phyloP scores from a whole-genome alignment of 23 tunicate species.

The Styela clava region DNA sequence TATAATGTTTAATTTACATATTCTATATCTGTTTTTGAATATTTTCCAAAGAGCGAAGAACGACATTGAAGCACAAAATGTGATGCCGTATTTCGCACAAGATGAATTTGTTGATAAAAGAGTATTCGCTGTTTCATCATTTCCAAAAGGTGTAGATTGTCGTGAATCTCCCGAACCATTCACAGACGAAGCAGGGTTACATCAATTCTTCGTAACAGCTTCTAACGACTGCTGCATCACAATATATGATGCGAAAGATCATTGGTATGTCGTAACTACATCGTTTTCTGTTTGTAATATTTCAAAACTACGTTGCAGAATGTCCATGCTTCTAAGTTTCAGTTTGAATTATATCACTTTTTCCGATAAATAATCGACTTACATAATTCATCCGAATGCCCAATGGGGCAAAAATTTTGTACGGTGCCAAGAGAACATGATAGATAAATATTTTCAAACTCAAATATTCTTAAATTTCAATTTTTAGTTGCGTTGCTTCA shows the following conservation, averaged over 20 bases:
- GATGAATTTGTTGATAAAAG: constrained; percentile 27
- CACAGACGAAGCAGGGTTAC: neutral
- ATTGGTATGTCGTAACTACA: constrained; percentile 40
- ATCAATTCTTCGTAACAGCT: constrained; percentile 32
- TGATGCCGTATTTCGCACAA: constrained; percentile 15
- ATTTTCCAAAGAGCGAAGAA: neutral
- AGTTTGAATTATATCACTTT: no score
- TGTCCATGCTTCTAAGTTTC: no score
- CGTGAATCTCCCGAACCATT: neutral
- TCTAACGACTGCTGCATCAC: constrained; percentile 52
- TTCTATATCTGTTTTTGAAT: no score
- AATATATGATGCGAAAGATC: constrained; percentile 34
- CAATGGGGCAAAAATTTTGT: no score
- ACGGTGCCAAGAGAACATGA: no score
- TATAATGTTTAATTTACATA: no score
- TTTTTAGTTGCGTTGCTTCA: constrained; percentile 39
- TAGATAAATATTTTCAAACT: no score
- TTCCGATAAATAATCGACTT: no score
- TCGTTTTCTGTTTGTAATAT: no score
- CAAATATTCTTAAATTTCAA: neutral
- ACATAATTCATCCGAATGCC: no score
- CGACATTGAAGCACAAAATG: neutral
- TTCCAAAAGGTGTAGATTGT: constrained; percentile 10
- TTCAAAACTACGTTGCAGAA: no score
- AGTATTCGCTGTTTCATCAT: neutral